Base-by-base conservation (phyloP, 1,140 invertebrate genomes). In the Leptinotarsa undecemlineata region DNA sequence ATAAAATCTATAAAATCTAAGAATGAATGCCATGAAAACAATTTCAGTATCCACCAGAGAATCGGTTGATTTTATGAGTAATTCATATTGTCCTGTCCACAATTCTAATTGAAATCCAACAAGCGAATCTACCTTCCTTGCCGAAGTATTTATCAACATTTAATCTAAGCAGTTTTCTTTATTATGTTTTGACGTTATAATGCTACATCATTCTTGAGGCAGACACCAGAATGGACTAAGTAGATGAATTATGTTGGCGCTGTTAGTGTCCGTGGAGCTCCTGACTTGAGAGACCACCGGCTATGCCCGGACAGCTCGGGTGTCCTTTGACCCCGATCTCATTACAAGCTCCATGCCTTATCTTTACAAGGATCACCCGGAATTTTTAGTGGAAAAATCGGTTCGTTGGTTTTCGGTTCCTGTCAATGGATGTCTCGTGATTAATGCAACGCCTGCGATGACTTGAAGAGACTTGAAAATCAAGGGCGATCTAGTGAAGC, bases 271-370 rank as follows among this genome's bases (percentile, higher is more conserved):
- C 42, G 66, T 42, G 4, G 42, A 57, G 51, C 51, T 68, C 33
- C 66, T 26, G 23, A 68, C 23, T 68, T 68, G 66, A 23, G 42
- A 68, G 66, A 68, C 66, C 66, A 68, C 66, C 66, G 66, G 66
- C 66, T 42, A 19, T 48, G 66, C 5, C 66, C 66, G 15, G 66
- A 68, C 66, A 68, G 66, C 42, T 68, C 66, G 66, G 13, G 19
- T 68, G 66, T 68, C 66, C 66, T 68, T 47, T 68, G 42, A 68
- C 66, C 66, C 66, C 66, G 66, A 68, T 42, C 33, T 47, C 23
- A 26, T 68, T 68, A 68, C 42, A 68, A 20, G 14, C 62, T 19
- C 62, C n/a, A 57, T 57, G n/a, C n/a, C 51, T 57, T 57, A 57
- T 57, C 51, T 57, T n/a, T 57, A 19, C 15, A 57, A 17, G 51